Evolutionary conservation across 1,140 invertebrate species (phyloP), one percentile per base, ranked within the genome.

Genomic region (Neodiprion fabricii): DNA sequence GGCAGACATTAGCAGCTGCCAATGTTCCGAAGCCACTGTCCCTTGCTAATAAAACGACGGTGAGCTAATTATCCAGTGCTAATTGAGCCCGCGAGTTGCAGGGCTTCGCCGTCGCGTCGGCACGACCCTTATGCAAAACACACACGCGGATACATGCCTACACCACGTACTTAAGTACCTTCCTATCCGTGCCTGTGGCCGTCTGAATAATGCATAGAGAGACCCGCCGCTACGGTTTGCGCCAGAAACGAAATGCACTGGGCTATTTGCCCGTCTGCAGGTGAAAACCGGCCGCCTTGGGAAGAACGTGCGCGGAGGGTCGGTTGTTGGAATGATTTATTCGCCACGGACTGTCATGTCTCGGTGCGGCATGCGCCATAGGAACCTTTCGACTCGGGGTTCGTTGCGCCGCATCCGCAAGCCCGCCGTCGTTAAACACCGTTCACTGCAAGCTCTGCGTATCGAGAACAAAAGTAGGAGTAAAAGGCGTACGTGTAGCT

Each of bases 301-400:
- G n/a, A 17, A 61, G n/a, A 61, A 9, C 11, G 53, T 61, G 53
- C 8, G n/a, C 53, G 53, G 53, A 61, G 53, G 53, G 53, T 61
- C 76, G 78, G 80, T 82, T 85, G 84, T 85, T 84, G 83, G 77
- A 72, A 85, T 84, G 82, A 85, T 85, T 84, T 85, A 85, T 80
- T 77, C 76, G 75, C 70, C 77, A 76, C 76, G 80, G 78, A 79
- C 81, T 77, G 79, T 78, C 76, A 78, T 75, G 78, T 68, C 53
- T 61, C 53, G 69, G 67, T 71, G 48, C 70, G 70, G 4, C n/a
- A 11, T 71, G 48, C 70, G 70, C 14, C n/a, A 2, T 50, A 40
- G n/a, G 47, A 21, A 23, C 67, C 67, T 17, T 69, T 69, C 70
- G 70, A 71, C 70, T 71, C 70, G 21, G 14, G 28, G 9, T 61